Conservation (phyloP, 2,797 vertebrate species). For the Okamejei kenojei region DNA sequence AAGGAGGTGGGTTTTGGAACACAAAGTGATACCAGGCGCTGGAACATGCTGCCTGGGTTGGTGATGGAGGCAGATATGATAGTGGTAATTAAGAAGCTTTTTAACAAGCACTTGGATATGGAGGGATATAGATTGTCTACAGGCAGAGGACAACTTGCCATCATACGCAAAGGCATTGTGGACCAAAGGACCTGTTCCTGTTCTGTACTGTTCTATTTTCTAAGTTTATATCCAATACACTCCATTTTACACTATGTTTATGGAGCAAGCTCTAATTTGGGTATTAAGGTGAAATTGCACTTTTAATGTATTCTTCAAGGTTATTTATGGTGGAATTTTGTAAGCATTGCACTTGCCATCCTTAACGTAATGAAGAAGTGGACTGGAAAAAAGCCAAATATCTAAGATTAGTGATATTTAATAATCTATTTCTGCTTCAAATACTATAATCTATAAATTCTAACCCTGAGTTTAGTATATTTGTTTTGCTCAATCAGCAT, state of each 20-base stretch:
- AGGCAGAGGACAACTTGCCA: too few relatives aligned
- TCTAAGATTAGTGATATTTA: not conserved
- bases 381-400: not conserved
- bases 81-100: too few relatives aligned
- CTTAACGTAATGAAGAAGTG: not conserved
- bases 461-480: not conserved
- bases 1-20: too few relatives aligned
- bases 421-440: conserved; percentile 2
- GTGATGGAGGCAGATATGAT: too few relatives aligned
- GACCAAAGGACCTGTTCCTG: too few relatives aligned
- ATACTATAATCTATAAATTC: not conserved
- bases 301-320: not conserved
- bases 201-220: too few relatives aligned
- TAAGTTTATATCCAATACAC: too few relatives aligned
- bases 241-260: not conserved
- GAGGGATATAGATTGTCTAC: too few relatives aligned
- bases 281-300: not conserved
- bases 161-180: too few relatives aligned
- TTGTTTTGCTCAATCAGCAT: not conserved
- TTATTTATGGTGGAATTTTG: conserved; percentile 1
- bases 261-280: not conserved
- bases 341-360: not conserved
- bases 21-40: too few relatives aligned
- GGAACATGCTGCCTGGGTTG: too few relatives aligned
- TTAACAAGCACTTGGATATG: too few relatives aligned